Evolutionary conservation across 2,113 vertebrate genomes (phyloP).

Genomic region (Campylomormyrus numenius): DNA sequence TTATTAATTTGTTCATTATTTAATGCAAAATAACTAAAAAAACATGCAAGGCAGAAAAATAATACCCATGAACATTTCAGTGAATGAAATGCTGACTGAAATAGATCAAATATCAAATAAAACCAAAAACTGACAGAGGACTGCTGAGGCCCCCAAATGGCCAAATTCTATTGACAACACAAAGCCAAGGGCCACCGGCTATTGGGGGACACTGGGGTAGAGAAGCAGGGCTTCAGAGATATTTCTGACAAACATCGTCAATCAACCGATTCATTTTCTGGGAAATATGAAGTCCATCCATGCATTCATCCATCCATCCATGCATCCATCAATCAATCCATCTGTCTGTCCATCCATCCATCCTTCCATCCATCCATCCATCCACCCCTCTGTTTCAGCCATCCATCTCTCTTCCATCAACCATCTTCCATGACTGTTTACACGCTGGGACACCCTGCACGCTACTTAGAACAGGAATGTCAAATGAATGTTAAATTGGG

Average conservation of each 20-base stretch:
- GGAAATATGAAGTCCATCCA: background rate
- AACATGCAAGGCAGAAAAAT: background rate
- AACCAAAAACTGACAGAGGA: background rate
- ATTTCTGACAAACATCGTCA: background rate
- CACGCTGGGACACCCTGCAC: background rate
- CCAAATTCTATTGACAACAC: background rate
- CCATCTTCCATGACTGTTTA: too few relatives aligned
- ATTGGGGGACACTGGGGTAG: background rate
- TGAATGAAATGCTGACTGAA: background rate
- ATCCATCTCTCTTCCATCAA: background rate
- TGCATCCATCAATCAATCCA: background rate
- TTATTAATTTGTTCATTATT: background rate
- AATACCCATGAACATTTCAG: background rate
- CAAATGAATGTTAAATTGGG: background rate
- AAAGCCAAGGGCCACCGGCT: background rate
- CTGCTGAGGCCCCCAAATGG: background rate
- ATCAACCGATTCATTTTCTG: background rate
- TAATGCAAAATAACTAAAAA: background rate
- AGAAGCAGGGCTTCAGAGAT: background rate
- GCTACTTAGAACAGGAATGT: background rate
- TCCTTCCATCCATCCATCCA: background rate
- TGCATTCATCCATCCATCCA: background rate
- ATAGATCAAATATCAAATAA: background rate
- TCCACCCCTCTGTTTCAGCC: background rate
- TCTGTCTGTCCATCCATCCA: background rate